Evolutionary conservation across 2,113 vertebrate species (phyloP).

Genomic region (Phyllopteryx taeniolatus): DNA sequence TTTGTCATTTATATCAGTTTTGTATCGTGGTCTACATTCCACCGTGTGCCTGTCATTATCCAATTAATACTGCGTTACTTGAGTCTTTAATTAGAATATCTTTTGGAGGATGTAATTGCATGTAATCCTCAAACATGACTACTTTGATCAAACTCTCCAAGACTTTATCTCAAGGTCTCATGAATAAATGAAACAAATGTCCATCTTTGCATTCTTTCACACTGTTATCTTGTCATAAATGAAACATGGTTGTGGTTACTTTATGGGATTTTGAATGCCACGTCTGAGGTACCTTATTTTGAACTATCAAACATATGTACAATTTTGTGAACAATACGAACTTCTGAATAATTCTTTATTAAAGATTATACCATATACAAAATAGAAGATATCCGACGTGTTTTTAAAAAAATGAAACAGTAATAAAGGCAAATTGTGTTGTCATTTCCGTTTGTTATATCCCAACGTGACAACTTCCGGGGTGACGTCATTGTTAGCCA

Average conservation of each 20-base stretch:
- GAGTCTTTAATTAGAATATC: neutral
- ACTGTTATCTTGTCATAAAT: neutral
- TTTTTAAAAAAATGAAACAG: no score
- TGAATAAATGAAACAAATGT: neutral
- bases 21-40: slow-evolving; percentile 9
- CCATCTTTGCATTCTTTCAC: neutral
- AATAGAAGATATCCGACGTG: no score
- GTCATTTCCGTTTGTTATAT: neutral
- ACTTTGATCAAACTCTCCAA: neutral
- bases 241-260: neutral
- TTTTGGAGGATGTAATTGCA: neutral
- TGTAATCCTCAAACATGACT: neutral
- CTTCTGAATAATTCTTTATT: no score
- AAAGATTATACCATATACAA: no score
- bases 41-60: slow-evolving; percentile 23
- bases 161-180: neutral
- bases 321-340: no score
- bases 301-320: no score
- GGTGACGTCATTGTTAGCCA: slow-evolving; percentile 5
- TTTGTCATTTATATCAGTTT: slow-evolving; percentile 28
- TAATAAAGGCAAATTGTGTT: no score
- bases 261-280: neutral
- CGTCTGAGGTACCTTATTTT: neutral
- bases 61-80: neutral
- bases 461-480: slow-evolving; percentile 23